A percentile compares a stretch with the other conserved stretches of the same genome.
phyloP scores from a whole-genome alignment of 2,113 vertebrate genomes.

The Stegostoma tigrinum region DNA sequence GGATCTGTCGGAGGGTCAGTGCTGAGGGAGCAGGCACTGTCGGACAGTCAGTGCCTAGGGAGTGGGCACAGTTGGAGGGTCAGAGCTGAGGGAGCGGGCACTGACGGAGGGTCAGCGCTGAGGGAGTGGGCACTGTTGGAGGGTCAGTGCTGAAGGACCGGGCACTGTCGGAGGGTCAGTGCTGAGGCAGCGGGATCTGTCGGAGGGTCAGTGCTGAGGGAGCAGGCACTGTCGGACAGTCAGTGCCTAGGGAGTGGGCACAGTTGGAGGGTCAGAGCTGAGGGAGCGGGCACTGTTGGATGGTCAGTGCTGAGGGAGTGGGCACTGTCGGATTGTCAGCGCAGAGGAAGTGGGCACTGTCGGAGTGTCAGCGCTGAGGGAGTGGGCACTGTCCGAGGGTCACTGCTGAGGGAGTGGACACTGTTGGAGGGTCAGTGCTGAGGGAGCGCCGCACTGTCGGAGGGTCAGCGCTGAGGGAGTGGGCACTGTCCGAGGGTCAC shows the following conservation, averaged over 20 bases:
- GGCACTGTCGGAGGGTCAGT: not conserved
- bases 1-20: not conserved
- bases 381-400: not conserved
- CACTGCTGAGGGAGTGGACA: no score
- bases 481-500: not conserved
- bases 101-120: not conserved
- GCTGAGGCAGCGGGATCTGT: no score
- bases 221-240: not conserved
- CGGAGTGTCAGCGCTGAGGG: not conserved
- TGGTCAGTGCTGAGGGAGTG: not conserved
- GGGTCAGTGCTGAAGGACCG: no score
- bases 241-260: not conserved
- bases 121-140: not conserved
- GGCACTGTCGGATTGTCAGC: no score
- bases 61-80: not conserved
- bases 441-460: not conserved
- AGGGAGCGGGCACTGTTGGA: not conserved
- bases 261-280: not conserved
- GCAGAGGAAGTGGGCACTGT: no score
- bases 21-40: not conserved
- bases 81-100: not conserved
- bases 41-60: not conserved
- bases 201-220: no score
- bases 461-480: not conserved
- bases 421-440: not conserved